These are phyloP conservation scores for Craseonycteris thonglongyai DNA, from an alignment of 2,113 vertebrate species.

Conservation along the genomic window DNA sequence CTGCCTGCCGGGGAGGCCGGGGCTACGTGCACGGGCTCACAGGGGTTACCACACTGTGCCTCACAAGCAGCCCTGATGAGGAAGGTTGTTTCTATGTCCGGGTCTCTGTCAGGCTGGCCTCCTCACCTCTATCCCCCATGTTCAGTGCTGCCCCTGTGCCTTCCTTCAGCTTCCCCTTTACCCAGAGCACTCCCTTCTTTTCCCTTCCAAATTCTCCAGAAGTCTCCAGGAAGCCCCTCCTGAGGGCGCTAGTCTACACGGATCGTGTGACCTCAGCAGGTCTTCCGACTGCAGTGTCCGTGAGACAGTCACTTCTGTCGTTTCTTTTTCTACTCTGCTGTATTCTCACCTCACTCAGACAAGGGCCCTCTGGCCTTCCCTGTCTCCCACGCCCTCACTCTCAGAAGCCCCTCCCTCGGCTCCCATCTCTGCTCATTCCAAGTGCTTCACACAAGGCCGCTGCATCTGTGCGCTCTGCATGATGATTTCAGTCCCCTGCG, in stretches of 20 bases:
- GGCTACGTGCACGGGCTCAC: background rate
- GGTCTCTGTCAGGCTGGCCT: background rate
- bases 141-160: fast-evolving
- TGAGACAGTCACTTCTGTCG: background rate
- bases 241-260: fast-evolving
- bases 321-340: background rate
- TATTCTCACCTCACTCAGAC: background rate
- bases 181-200: background rate
- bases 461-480: background rate
- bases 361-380: background rate
- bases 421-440: background rate
- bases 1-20: background rate
- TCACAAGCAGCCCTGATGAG: background rate
- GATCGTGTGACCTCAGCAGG: background rate
- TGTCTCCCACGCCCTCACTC: background rate
- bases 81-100: fast-evolving
- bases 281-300: background rate
- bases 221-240: background rate
- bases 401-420: background rate
- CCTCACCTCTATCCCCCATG: background rate
- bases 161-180: background rate
- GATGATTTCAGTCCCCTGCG: constrained; percentile 12
- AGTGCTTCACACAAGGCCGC: background rate
- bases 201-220: background rate
- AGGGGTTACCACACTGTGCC: too few species aligned